A percentile compares a stretch with the other conserved stretches of the same genome.
phyloP scores from a whole-genome alignment of 2,888 invertebrate genomes.

The Seira ritae region DNA sequence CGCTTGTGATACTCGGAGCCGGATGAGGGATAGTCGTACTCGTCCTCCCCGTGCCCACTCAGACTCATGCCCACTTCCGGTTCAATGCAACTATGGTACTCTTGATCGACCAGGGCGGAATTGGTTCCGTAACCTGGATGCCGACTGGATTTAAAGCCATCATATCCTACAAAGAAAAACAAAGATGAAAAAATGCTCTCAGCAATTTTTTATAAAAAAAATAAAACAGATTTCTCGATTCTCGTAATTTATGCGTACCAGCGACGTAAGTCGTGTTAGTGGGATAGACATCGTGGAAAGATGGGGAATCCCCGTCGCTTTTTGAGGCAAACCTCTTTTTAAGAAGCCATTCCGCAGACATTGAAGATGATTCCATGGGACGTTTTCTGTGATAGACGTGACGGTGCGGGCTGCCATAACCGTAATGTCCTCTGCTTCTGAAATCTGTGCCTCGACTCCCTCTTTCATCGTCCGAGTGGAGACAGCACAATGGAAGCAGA shows the following conservation, averaged over 20 bases:
- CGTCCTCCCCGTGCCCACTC: conserved; percentile 18
- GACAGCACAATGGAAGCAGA: conserved; percentile 68
- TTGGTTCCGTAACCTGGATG: not conserved
- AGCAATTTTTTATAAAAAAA: not conserved
- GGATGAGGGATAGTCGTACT: conserved; percentile 49
- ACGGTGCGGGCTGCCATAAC: conserved; percentile 46
- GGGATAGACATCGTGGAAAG: conserved; percentile 52
- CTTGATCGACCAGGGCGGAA: not conserved
- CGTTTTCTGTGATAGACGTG: conserved; percentile 48
- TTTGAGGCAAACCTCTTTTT: conserved; percentile 70
- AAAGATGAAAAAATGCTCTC: not conserved
- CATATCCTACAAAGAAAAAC: conserved; percentile 32
- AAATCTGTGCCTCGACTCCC: conserved; percentile 31
- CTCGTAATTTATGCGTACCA: conserved; percentile 6
- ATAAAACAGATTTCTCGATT: not conserved
- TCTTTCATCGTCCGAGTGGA: conserved; percentile 62
- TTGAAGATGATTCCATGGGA: conserved; percentile 58
- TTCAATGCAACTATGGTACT: conserved; percentile 16
- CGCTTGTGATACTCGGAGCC: conserved; percentile 53
- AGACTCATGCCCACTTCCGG: conserved; percentile 26
- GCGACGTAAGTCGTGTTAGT: conserved; percentile 31
- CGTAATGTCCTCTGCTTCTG: conserved; percentile 45
- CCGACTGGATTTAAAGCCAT: conserved; percentile 35
- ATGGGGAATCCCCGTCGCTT: conserved; percentile 67
- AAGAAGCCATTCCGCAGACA: conserved; percentile 70